These are phyloP conservation scores for Heliconius erato DNA, from an alignment of 2,888 invertebrate genomes.

Conservation along the genomic window DNA sequence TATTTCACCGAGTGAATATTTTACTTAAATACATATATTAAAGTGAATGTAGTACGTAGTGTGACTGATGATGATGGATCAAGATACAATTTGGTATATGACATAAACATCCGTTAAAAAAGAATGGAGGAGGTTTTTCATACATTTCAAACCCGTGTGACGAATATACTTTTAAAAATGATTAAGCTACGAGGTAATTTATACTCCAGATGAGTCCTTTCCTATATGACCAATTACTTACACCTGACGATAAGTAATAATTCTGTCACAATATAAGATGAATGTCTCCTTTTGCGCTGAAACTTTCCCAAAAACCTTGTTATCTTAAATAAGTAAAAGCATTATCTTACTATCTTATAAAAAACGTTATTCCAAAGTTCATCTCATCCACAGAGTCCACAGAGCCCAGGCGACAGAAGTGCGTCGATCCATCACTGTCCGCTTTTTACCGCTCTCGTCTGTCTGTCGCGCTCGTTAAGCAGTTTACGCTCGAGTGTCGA, in stretches of 20 bases:
- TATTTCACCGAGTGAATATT: not conserved
- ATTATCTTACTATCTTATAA: constrained; percentile 18
- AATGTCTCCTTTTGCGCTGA: not conserved
- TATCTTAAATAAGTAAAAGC: constrained; percentile 2
- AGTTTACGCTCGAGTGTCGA: constrained; percentile 35
- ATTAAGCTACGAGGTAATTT: not conserved
- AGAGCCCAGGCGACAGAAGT: constrained; percentile 18
- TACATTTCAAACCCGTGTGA: not conserved
- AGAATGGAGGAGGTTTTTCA: not conserved
- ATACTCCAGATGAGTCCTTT: not conserved
- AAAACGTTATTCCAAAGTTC: not conserved
- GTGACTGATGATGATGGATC: not conserved
- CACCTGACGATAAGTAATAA: not conserved
- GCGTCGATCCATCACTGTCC: constrained; percentile 38
- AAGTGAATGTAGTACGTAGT: not conserved
- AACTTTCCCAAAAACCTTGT: not conserved
- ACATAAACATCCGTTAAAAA: not conserved
- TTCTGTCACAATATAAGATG: not conserved
- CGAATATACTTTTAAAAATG: not conserved
- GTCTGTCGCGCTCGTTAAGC: constrained; percentile 32
- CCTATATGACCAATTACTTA: not conserved
- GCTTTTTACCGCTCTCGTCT: constrained; percentile 24
- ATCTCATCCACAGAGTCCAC: not conserved
- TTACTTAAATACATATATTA: not conserved
- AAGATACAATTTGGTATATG: not conserved